Evolutionary conservation across 2,797 vertebrate species (phyloP), one percentile per base, ranked within the genome.

Genomic region (Bucorvus abyssinicus): DNA sequence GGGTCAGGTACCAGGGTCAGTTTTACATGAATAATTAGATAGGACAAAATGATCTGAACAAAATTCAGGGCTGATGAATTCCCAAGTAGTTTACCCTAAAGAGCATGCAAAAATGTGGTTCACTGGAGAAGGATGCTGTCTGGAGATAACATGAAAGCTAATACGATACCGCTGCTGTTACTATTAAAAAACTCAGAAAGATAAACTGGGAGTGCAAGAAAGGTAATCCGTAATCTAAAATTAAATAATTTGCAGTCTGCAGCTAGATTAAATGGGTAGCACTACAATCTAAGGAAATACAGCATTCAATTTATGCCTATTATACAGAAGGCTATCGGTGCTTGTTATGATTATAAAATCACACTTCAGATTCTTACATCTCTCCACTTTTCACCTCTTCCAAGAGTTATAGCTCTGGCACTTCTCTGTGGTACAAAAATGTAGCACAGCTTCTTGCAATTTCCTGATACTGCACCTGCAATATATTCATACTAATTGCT

Each of bases 401-500:
- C 53, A 65, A 79, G 91, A 85, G 38, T 83, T 93, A 85, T 40
- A 88, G 21, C n/a, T 80, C 74, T 56, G 50, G 53, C 34, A 75
- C 26, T 87, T 36, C 81, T 85, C 71, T 90, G 14, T 16, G 47
- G 42, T 17, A 50, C 30, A 73, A 85, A 95, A 92, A 57, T 56
- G 67, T 24, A 83, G 57, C 47, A 80, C 68, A 93, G 81, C 57
- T 87, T 87, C 93, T 90, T 89, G 38, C 60, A 89, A 32, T 95
- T 95, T 96, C 84, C 92, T 95, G 96, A 49, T 49, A 21, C 22
- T 49, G 47, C 47, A 90, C 84, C 92, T 95, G 96, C 92, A 87
- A 87, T 96, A 93, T 92, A 93, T 93, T 92, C 78, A 71, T 71
- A 67, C 22, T 96, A 95, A 95, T 94, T 94, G 78, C 71, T 92